Percentiles rank a stretch among this genome's conserved stretches.
These are phyloP conservation scores for Oxyruncus cristatus DNA, from an alignment of 2,113 vertebrate species.

Conservation along the genomic window DNA sequence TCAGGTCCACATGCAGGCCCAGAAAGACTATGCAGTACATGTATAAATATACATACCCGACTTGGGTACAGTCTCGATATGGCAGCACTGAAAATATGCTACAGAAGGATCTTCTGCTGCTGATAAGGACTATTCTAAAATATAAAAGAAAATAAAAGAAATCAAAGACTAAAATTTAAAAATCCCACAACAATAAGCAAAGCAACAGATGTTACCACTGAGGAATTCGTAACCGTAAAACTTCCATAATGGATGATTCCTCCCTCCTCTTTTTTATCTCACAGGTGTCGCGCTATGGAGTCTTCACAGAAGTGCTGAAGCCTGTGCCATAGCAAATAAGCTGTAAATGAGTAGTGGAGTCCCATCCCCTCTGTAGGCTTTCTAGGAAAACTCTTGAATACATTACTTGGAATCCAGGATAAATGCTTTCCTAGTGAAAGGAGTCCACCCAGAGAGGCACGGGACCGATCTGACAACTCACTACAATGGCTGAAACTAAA, in stretches of 20 bases:
- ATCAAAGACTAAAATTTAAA: constrained; percentile 68
- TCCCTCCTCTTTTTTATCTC: background rate
- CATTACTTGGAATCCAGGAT: background rate
- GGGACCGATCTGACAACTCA: background rate
- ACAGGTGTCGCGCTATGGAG: accelerated
- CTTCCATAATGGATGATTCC: background rate
- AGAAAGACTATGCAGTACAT: constrained; percentile 35
- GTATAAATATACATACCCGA: constrained; percentile 90
- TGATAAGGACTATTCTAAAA: constrained; percentile 99
- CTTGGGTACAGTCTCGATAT: constrained; percentile 96
- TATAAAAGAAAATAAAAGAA: constrained; percentile 79
- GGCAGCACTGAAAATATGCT: constrained; percentile 99
- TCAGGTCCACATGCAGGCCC: constrained; percentile 36
- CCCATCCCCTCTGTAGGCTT: background rate
- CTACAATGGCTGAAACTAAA: background rate
- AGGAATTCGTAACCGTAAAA: background rate
- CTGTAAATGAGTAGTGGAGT: background rate
- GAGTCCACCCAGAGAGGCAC: background rate
- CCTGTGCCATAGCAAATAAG: background rate
- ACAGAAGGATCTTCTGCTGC: constrained; percentile 99
- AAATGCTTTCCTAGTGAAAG: background rate
- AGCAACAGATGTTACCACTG: constrained; percentile 33
- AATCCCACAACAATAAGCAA: constrained; percentile 57
- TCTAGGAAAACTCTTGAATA: background rate
- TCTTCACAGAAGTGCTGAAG: background rate